A percentile compares a stretch with the other conserved stretches of the same genome.
These are phyloP conservation scores for Procambarus clarkii DNA, from an alignment of 1,140 invertebrate genomes.

Conservation along the genomic window DNA sequence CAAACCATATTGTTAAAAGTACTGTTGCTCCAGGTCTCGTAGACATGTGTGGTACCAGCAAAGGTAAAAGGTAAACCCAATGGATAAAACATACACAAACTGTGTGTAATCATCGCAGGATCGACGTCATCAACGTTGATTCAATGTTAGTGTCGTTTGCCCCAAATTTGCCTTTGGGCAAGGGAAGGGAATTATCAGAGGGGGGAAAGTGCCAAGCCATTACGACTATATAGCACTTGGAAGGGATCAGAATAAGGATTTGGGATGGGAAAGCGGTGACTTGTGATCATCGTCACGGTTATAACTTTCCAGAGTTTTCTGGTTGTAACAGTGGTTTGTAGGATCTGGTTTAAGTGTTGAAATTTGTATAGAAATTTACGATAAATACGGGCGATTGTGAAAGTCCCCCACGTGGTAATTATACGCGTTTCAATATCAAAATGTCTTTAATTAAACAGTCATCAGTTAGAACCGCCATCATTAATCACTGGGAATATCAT, in stretches of 20 bases:
- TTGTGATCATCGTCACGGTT: not conserved
- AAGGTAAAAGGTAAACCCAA: no score
- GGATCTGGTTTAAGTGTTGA: conserved; percentile 8
- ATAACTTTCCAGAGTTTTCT: not conserved
- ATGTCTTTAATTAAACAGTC: not conserved
- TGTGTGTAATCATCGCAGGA: no score
- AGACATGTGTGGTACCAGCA: no score
- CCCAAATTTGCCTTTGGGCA: no score
- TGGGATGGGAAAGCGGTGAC: not conserved
- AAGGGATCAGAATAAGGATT: no score
- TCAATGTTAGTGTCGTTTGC: no score
- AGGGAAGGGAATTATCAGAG: not conserved
- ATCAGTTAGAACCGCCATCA: not conserved
- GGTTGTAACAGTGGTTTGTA: conserved; percentile 4
- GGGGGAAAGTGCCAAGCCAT: no score
- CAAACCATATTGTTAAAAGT: not conserved
- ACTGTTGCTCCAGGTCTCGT: no score
- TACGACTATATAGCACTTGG: no score
- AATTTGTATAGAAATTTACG: not conserved
- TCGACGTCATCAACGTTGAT: no score
- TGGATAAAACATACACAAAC: no score
- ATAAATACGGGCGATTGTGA: not conserved
- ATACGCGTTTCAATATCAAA: not conserved
- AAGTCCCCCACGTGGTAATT: not conserved
- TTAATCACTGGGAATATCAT: not conserved